Evolutionary conservation across 2,797 vertebrate species (phyloP).

Genomic region (Gorsachius magnificus): DNA sequence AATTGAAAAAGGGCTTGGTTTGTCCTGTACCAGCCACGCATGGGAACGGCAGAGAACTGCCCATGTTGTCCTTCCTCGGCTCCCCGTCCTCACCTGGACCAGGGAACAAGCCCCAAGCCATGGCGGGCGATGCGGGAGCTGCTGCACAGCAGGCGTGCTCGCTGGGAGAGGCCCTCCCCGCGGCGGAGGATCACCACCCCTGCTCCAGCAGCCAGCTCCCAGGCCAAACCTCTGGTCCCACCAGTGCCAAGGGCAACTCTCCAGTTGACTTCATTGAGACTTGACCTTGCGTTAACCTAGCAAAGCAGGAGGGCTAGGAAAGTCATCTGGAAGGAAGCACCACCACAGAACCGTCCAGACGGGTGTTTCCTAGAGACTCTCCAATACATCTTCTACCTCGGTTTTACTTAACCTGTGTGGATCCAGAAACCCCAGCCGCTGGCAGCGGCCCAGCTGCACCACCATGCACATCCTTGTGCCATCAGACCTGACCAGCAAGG

Average conservation of each 20-base stretch:
- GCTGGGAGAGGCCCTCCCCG: neutral
- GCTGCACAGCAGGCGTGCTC: neutral
- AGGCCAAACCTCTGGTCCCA: neutral
- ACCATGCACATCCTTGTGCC: fast-evolving
- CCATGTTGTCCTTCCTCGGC: neutral
- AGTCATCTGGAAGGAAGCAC: neutral
- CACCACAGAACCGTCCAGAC: neutral
- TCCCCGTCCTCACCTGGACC: neutral
- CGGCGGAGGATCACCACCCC: fast-evolving
- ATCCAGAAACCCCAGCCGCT: neutral
- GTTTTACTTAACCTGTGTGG: neutral
- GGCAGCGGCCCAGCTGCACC: neutral
- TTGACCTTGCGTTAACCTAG: neutral
- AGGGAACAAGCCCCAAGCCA: neutral
- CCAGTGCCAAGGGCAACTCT: neutral
- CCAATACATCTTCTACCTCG: neutral
- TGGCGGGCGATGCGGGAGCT: neutral
- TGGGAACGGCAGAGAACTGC: neutral
- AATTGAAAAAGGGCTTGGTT: neutral
- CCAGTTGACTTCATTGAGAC: neutral
- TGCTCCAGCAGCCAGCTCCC: neutral
- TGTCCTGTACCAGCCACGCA: neutral
- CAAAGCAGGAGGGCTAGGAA: neutral
- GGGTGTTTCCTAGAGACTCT: neutral
- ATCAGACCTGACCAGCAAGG: neutral